A percentile compares a stretch with the other conserved stretches of the same genome.
Conservation (phyloP, 2,888 invertebrate species). For the Apoda limacodes region DNA sequence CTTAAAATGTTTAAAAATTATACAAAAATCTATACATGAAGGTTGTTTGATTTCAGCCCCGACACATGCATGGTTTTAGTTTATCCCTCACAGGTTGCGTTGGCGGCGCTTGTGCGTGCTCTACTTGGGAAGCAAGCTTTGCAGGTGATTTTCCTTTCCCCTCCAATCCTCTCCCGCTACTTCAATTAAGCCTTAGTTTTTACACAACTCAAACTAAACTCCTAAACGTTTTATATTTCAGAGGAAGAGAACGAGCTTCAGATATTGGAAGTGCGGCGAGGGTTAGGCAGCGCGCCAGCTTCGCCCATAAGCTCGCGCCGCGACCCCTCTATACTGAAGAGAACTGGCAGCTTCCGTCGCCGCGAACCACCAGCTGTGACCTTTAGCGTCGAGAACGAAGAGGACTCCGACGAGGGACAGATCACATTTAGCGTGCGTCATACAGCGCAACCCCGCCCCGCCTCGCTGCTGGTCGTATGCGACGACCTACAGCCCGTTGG, state of each 20-base stretch:
- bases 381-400: slow-evolving; percentile 60
- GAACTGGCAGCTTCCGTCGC: slow-evolving; percentile 36
- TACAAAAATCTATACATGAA: not conserved
- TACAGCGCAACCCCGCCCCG: slow-evolving; percentile 29
- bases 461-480: slow-evolving; percentile 35
- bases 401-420: slow-evolving; percentile 50
- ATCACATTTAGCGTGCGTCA: slow-evolving; percentile 54
- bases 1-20: not conserved
- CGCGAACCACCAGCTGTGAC: slow-evolving; percentile 52
- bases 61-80: slow-evolving; percentile 8
- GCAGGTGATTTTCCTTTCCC: slow-evolving; percentile 20
- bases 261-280: too few species aligned
- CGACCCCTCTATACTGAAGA: slow-evolving; percentile 44
- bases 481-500: slow-evolving; percentile 28
- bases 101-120: slow-evolving; percentile 1
- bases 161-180: slow-evolving; percentile 11
- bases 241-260: slow-evolving; percentile 51
- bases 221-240: slow-evolving; percentile 18
- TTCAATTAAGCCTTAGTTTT: slow-evolving; percentile 17
- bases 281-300: slow-evolving; percentile 25
- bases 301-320: slow-evolving; percentile 29
- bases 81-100: slow-evolving; percentile 14
- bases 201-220: not conserved
- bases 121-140: slow-evolving; percentile 3
- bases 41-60: slow-evolving; percentile 42